phyloP scores from a whole-genome alignment of 2,113 vertebrate species.

The Lampris incognitus region DNA sequence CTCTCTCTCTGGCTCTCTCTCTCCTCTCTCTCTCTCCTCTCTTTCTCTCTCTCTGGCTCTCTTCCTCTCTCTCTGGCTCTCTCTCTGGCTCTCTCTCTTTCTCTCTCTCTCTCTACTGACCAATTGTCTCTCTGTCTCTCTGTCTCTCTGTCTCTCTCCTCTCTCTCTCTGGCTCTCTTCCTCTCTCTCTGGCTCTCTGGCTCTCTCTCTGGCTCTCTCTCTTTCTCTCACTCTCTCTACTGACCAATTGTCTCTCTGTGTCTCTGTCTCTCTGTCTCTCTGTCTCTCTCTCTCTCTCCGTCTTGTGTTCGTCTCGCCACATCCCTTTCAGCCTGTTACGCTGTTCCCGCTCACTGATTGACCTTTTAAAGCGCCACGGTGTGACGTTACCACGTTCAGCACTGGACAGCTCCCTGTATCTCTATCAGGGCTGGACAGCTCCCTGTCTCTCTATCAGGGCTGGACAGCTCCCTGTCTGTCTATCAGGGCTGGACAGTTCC shows the following conservation, averaged over 20 bases:
- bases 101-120: constrained; percentile 7
- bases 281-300: constrained; percentile 49
- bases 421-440: neutral
- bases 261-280: too few species aligned
- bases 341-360: constrained; percentile 49
- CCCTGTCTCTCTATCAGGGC: neutral
- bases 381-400: constrained; percentile 65
- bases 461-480: neutral
- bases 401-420: constrained; percentile 64
- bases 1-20: constrained; percentile 37
- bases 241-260: neutral
- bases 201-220: constrained; percentile 33
- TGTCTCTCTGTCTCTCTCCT: too few species aligned
- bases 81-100: constrained; percentile 41
- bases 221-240: too few species aligned
- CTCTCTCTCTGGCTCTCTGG: too few species aligned
- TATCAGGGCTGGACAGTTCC: neutral
- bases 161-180: constrained; percentile 50
- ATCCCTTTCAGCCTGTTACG: constrained; percentile 16
- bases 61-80: constrained; percentile 28
- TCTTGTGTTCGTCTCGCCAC: constrained; percentile 8
- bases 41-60: too few species aligned
- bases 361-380: constrained; percentile 58
- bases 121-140: too few species aligned
- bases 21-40: constrained; percentile 1